Conservation (phyloP, 2,888 invertebrate genomes). For the Beris chalybata region DNA sequence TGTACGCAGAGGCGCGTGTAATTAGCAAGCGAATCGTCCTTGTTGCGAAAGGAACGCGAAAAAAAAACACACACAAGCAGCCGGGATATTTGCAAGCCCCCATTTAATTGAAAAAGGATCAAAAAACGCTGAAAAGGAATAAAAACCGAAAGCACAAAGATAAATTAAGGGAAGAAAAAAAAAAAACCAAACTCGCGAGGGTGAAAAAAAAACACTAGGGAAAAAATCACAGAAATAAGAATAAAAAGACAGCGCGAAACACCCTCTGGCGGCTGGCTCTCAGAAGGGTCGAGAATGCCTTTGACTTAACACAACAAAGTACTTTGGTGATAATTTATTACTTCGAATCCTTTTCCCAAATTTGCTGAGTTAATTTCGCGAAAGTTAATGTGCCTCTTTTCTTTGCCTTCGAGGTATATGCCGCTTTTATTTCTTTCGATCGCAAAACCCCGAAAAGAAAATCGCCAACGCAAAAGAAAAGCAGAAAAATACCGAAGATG, state of each 20-base stretch:
- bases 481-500: too few relatives aligned
- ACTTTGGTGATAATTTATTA: conserved; percentile 36
- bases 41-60: neutral
- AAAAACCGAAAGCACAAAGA: neutral
- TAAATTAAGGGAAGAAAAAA: neutral
- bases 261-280: neutral
- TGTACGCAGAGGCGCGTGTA: conserved; percentile 8
- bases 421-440: too few relatives aligned
- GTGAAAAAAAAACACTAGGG: neutral
- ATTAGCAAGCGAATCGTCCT: conserved; percentile 1
- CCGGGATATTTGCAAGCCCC: neutral
- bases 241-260: too few relatives aligned
- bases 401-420: too few relatives aligned
- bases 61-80: neutral
- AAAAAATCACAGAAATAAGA: too few relatives aligned
- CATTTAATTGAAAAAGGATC: conserved; percentile 22
- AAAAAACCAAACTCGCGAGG: neutral
- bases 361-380: conserved; percentile 37
- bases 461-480: too few relatives aligned
- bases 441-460: too few relatives aligned
- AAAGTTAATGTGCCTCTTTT: conserved; percentile 35
- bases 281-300: conserved; percentile 11
- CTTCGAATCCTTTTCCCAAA: conserved; percentile 36
- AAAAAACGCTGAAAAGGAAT: conserved; percentile 15
- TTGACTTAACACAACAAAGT: conserved; percentile 29